Base-by-base conservation (phyloP, 2,113 vertebrate species). In the Hucho hucho region DNA sequence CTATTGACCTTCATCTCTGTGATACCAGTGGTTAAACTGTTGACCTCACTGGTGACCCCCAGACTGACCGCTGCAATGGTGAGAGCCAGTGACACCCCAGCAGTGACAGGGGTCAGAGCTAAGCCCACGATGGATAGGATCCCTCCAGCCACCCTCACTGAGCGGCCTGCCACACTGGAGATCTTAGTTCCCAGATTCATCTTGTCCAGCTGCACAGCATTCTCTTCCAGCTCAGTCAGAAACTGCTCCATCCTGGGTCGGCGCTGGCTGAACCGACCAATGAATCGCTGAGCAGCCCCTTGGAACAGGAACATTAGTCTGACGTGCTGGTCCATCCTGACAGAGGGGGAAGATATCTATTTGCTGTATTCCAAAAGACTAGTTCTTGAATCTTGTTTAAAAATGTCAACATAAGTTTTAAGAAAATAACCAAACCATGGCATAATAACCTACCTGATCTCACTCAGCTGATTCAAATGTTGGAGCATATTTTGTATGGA, bases 171-270 rank as follows among this genome's bases (percentile, higher is more conserved):
- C 32, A 32, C 32, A 32, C 32, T 32, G 32, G 32, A 32, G 32
- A 32, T 69, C 66, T 46, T 37, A 18, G 66, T 37, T 9, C 66
- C 37, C 20, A 20, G 71, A 68, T 82, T 84, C 87, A 89, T 87
- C 4, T 24, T 81, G 71, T 89, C 81, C 66, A 89, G 73, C 64
- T 86, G 67, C 18, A 70, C 75, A 58, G 87, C 86, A 49, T 20
- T 56, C 18, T 76, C 70, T 11, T 83, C 86, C 64, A 89, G 56
- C 22, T 81, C 64, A 4, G 59, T 73, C 53, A 87, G 78, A 53
- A 83, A 89, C 74, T 77, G 20, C 14, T 76, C n/a, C 79, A 89
- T 87, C 47, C 79, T 79, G 78, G 59, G 4, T 37, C 18, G 4
- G 13, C 32, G 11, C 66, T 46, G 66, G 32, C 18, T 69, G 66